phyloP scores from a whole-genome alignment of 23 tunicate genomes.

The Ascidia mentula region DNA sequence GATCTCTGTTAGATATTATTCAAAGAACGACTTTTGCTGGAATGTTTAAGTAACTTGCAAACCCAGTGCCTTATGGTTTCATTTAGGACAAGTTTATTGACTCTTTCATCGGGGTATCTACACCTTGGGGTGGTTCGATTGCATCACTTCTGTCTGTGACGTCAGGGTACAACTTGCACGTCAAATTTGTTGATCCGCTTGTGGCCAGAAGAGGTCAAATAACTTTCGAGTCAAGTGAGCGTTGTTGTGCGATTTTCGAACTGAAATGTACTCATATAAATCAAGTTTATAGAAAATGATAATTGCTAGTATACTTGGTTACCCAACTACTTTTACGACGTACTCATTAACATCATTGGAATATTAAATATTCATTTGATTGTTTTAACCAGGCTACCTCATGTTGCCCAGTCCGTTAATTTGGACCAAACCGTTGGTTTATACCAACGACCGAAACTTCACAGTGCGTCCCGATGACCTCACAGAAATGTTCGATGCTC shows the following conservation, averaged over 20 bases:
- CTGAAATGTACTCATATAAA: no score
- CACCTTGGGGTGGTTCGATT: slow-evolving; percentile 78
- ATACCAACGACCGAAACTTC: slow-evolving; percentile 35
- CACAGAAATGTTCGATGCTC: not conserved
- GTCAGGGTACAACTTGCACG: slow-evolving; percentile 57
- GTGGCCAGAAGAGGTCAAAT: slow-evolving; percentile 40
- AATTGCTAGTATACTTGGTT: no score
- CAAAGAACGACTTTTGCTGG: no score
- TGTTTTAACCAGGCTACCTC: slow-evolving; percentile 32
- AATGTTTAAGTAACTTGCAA: not conserved
- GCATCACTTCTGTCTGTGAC: slow-evolving; percentile 43
- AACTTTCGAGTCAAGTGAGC: slow-evolving; percentile 57
- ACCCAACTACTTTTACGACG: no score
- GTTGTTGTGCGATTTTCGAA: no score
- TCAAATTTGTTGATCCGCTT: slow-evolving; percentile 40
- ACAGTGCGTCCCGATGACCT: slow-evolving; percentile 15
- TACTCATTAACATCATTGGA: no score
- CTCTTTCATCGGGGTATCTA: slow-evolving; percentile 42
- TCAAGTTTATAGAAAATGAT: no score
- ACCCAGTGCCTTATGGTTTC: not conserved
- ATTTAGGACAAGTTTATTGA: slow-evolving; percentile 52
- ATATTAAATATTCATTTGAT: no score
- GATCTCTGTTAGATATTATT: no score
- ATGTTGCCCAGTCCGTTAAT: slow-evolving; percentile 36
- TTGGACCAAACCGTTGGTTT: slow-evolving; percentile 16